These are phyloP conservation scores for Hyperoplus immaculatus DNA, from an alignment of 2,797 vertebrate genomes.

Conservation along the genomic window DNA sequence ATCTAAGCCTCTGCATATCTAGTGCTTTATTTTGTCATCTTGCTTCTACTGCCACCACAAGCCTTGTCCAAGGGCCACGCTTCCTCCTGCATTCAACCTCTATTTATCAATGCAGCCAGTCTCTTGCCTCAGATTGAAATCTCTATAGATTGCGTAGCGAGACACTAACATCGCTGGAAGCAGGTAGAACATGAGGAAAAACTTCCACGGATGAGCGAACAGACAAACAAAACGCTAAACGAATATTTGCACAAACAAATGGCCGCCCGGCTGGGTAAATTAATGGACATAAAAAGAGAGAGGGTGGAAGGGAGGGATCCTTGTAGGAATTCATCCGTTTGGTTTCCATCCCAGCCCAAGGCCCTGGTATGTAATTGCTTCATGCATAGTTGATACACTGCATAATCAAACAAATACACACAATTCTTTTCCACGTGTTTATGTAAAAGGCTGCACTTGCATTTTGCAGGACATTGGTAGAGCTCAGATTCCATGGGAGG, in stretches of 20 bases:
- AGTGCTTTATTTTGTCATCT: slow-evolving; percentile 63
- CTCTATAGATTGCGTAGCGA: slow-evolving; percentile 52
- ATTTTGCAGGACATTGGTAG: slow-evolving; percentile 36
- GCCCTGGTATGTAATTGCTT: slow-evolving; percentile 78
- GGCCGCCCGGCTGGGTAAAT: slow-evolving; percentile 66
- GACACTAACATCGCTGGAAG: slow-evolving; percentile 36
- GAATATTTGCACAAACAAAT: slow-evolving; percentile 77
- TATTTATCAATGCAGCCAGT: slow-evolving; percentile 55
- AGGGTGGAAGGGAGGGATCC: slow-evolving; percentile 33
- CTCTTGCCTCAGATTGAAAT: slow-evolving; percentile 51
- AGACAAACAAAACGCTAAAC: slow-evolving; percentile 72
- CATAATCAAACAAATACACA: slow-evolving; percentile 77
- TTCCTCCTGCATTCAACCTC: slow-evolving; percentile 73
- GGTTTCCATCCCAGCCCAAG: slow-evolving; percentile 68
- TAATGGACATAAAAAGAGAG: slow-evolving; percentile 64
- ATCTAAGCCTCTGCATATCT: slow-evolving; percentile 67
- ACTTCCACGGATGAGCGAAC: slow-evolving; percentile 41
- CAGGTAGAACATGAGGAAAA: slow-evolving; percentile 8
- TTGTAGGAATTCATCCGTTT: slow-evolving; percentile 69
- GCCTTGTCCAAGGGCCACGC: slow-evolving; percentile 23
- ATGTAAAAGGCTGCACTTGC: slow-evolving; percentile 34
- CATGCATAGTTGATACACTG: slow-evolving; percentile 82
- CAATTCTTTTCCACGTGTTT: slow-evolving; percentile 52
- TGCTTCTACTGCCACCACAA: slow-evolving; percentile 48
- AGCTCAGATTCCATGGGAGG: slow-evolving; percentile 48